Percentiles rank a stretch among this genome's conserved stretches.
These are phyloP conservation scores for Phengaris arion DNA, from an alignment of 2,888 invertebrate species.

Conservation along the genomic window DNA sequence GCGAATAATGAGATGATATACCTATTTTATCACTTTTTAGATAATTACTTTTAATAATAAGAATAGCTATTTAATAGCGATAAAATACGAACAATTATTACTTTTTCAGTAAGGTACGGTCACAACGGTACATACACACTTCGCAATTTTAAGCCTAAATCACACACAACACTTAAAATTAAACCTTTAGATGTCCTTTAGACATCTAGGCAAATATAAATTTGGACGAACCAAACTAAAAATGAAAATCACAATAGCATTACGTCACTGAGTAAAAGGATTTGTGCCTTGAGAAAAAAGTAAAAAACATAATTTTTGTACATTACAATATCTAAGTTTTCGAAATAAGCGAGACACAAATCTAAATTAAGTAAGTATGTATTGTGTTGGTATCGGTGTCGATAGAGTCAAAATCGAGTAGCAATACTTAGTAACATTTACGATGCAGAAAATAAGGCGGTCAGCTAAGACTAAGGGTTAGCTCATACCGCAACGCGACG, in stretches of 20 bases:
- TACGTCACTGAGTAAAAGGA: constrained; percentile 6
- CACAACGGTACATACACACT: constrained; percentile 21
- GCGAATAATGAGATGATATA: not conserved
- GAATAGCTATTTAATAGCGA: constrained; percentile 26
- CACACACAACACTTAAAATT: constrained; percentile 26
- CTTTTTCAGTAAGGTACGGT: constrained; percentile 2
- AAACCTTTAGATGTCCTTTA: constrained; percentile 23
- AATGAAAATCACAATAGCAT: constrained; percentile 22
- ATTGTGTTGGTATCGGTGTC: not conserved
- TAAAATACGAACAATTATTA: constrained; percentile 23
- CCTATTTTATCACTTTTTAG: constrained; percentile 2
- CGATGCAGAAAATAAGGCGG: not conserved
- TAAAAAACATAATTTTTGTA: not conserved
- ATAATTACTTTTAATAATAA: constrained; percentile 23
- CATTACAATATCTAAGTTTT: constrained; percentile 3
- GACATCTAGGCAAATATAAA: constrained; percentile 22
- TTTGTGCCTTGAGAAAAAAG: constrained; percentile 9
- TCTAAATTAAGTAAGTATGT: not conserved
- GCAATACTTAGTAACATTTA: not conserved
- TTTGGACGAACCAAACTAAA: constrained; percentile 25
- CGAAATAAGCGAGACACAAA: constrained; percentile 7
- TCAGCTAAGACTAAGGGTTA: too few relatives aligned
- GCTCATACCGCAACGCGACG: too few relatives aligned
- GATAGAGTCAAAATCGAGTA: not conserved
- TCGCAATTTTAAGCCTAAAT: constrained; percentile 24